phyloP scores from a whole-genome alignment of 2,888 invertebrate genomes.

The Luffia ferchaultella region DNA sequence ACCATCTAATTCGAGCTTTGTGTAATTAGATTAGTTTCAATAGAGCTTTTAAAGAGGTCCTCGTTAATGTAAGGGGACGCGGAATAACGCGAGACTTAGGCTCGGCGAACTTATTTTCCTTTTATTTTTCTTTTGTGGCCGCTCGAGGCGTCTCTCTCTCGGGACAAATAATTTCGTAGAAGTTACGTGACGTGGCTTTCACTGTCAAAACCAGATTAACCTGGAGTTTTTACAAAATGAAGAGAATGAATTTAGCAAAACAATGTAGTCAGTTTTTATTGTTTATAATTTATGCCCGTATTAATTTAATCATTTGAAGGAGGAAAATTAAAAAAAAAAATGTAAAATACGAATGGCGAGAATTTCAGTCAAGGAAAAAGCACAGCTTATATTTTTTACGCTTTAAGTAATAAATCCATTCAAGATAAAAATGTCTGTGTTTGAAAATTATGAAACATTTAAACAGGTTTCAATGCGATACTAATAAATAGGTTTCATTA shows the following conservation, averaged over 20 bases:
- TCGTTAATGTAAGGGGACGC: not conserved
- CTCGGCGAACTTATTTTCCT: slow-evolving; percentile 47
- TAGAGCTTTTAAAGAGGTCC: not conserved
- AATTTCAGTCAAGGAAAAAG: not conserved
- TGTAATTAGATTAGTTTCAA: not conserved
- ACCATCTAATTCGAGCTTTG: not conserved
- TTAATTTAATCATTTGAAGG: not conserved
- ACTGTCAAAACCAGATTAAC: slow-evolving; percentile 34
- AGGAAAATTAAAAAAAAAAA: not conserved
- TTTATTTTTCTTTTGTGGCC: slow-evolving; percentile 38
- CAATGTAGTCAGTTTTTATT: not conserved
- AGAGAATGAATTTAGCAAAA: not conserved
- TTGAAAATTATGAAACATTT: too few relatives aligned
- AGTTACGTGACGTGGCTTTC: slow-evolving; percentile 43
- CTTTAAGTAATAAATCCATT: too few relatives aligned
- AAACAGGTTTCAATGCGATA: too few relatives aligned
- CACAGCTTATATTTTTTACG: too few relatives aligned
- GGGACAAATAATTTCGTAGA: slow-evolving; percentile 50
- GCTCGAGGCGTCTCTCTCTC: slow-evolving; percentile 33
- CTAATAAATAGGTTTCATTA: too few relatives aligned
- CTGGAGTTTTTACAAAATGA: slow-evolving; percentile 19
- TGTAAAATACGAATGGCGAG: not conserved
- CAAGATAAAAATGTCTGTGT: too few relatives aligned
- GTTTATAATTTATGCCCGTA: not conserved
- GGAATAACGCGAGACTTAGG: slow-evolving; percentile 2